phyloP scores from a whole-genome alignment of 2,797 vertebrate species.

The Hoplostethus mediterraneus region DNA sequence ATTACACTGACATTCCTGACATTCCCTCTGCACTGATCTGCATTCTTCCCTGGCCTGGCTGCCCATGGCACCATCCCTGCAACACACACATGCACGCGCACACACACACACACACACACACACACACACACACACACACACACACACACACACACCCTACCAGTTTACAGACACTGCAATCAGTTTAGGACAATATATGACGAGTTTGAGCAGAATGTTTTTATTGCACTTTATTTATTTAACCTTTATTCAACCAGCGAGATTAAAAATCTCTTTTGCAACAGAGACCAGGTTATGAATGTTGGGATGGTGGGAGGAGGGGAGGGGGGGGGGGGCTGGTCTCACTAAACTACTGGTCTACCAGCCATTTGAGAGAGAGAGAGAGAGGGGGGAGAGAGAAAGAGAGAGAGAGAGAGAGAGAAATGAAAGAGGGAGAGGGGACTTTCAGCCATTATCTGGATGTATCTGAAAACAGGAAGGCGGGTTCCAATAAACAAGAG shows the following conservation, averaged over 20 bases:
- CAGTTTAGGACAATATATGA: slow-evolving; percentile 64
- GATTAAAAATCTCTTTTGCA: too few relatives aligned
- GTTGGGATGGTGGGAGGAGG: slow-evolving; percentile 29
- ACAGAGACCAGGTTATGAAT: slow-evolving; percentile 3
- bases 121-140: slow-evolving; percentile 33
- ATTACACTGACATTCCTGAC: slow-evolving; percentile 84
- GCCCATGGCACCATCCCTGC: slow-evolving; percentile 68
- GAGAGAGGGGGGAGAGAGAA: slow-evolving; percentile 13
- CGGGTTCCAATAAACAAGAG: slow-evolving; percentile 84
- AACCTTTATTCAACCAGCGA: too few relatives aligned
- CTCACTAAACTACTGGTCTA: slow-evolving; percentile 26
- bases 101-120: slow-evolving; percentile 19
- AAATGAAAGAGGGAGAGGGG: slow-evolving; percentile 55
- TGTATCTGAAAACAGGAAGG: slow-evolving; percentile 87
- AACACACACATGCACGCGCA: slow-evolving; percentile 43
- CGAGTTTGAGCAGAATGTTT: slow-evolving; percentile 28
- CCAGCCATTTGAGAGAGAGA: slow-evolving; percentile 36
- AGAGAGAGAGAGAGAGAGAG: background rate
- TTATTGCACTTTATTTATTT: background rate
- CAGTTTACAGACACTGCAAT: slow-evolving; percentile 48
- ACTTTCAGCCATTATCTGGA: slow-evolving; percentile 79
- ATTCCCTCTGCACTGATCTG: slow-evolving; percentile 81
- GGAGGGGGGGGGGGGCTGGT: background rate
- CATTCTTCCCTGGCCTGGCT: slow-evolving; percentile 79
- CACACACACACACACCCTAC: slow-evolving; percentile 33